Conservation (phyloP, 2,888 invertebrate genomes). For the Elegia similella region DNA sequence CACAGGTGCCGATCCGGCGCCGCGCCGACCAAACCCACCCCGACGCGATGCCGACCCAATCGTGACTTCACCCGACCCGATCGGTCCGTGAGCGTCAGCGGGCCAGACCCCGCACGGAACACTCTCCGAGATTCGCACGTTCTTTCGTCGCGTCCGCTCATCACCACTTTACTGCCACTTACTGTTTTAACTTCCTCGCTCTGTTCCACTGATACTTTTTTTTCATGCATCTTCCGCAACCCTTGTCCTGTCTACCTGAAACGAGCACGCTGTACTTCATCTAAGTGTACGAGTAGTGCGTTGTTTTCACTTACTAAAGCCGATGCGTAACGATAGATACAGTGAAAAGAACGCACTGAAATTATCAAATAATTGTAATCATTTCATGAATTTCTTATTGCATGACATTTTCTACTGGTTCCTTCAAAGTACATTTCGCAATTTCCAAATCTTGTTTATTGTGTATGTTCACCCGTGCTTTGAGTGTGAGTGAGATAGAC, state of each 20-base stretch:
- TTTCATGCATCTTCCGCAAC: conserved; percentile 71
- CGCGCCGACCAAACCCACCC: conserved; percentile 36
- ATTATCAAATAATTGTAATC: conserved; percentile 20
- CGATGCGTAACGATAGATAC: neutral
- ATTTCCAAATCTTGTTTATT: conserved; percentile 3
- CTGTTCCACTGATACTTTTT: conserved; percentile 58
- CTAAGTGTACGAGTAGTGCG: conserved; percentile 37
- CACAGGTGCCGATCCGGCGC: conserved; percentile 73
- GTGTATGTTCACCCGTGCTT: neutral
- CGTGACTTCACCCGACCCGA: conserved; percentile 26
- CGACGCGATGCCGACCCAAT: conserved; percentile 15
- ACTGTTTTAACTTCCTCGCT: conserved; percentile 71
- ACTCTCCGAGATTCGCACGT: conserved; percentile 71
- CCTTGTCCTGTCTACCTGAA: conserved; percentile 64
- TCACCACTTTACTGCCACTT: conserved; percentile 77
- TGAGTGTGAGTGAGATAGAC: conserved; percentile 21
- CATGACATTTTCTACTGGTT: conserved; percentile 36
- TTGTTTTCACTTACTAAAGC: conserved; percentile 27
- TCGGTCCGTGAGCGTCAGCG: conserved; percentile 50
- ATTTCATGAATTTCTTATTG: conserved; percentile 39
- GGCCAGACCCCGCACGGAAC: conserved; percentile 78
- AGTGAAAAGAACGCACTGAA: conserved; percentile 35
- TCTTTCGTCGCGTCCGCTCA: conserved; percentile 69
- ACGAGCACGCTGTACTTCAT: conserved; percentile 64
- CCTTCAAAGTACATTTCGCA: conserved; percentile 18